Conservation (phyloP, 2,888 invertebrate species). For the Patella depressa region DNA sequence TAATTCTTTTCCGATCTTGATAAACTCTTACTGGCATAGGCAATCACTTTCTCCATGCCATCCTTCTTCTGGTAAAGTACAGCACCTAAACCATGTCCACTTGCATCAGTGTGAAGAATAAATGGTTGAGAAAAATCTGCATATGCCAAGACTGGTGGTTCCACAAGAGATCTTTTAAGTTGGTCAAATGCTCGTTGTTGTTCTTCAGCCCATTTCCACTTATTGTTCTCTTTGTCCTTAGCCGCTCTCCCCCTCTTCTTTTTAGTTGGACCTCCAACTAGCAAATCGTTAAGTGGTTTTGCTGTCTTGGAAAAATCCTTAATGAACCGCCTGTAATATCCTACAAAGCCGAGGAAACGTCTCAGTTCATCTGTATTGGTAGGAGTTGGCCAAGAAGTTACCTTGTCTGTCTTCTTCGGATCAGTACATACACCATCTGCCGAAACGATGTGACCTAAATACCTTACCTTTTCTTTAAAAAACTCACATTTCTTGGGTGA, state of each 20-base stretch:
- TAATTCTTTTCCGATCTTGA: too few relatives aligned
- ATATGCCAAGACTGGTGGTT: too few relatives aligned
- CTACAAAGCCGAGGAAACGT: not conserved
- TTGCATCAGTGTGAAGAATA: too few relatives aligned
- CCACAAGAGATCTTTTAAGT: too few relatives aligned
- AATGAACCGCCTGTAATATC: not conserved
- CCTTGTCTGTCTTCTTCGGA: not conserved
- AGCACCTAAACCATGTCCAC: too few relatives aligned
- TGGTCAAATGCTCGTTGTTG: too few relatives aligned
- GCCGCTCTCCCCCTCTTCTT: not conserved
- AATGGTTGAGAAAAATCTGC: too few relatives aligned
- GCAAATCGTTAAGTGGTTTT: not conserved
- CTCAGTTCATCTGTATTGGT: not conserved
- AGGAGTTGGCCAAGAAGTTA: not conserved
- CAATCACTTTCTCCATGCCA: too few relatives aligned
- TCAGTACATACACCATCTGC: not conserved
- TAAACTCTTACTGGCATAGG: too few relatives aligned
- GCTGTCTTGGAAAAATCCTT: not conserved
- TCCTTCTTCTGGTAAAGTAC: too few relatives aligned
- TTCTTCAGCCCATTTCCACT: too few relatives aligned
- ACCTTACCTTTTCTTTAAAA: not conserved
- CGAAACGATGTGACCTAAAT: not conserved
- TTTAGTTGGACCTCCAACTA: constrained; percentile 1
- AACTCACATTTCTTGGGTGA: constrained; percentile 1
- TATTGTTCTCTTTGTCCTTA: too few relatives aligned